These are phyloP conservation scores for Urosaurus nigricauda DNA, from an alignment of 2,797 vertebrate species.

Conservation along the genomic window DNA sequence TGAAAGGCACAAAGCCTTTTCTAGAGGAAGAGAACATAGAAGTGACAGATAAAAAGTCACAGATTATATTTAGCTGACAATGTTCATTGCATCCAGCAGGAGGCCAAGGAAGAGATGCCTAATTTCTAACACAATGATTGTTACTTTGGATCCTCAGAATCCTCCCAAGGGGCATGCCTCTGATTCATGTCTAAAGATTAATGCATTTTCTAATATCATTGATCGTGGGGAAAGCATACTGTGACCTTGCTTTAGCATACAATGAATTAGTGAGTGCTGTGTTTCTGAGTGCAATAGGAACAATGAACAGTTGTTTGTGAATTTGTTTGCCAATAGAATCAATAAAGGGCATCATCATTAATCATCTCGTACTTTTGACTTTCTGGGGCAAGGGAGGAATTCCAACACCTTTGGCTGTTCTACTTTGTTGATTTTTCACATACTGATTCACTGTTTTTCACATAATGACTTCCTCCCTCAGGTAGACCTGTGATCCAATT, in stretches of 20 bases:
- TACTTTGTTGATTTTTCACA: constrained; percentile 12
- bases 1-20: not conserved
- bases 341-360: constrained; percentile 49
- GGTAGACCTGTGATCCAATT: not conserved
- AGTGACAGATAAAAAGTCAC: constrained; percentile 6
- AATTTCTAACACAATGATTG: constrained; percentile 9
- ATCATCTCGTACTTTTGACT: constrained; percentile 48
- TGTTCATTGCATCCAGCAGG: not conserved
- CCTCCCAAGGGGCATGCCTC: constrained; percentile 13
- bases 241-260: constrained; percentile 47
- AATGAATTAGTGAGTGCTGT: constrained; percentile 47
- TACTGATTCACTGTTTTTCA: not conserved
- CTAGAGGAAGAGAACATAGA: not conserved
- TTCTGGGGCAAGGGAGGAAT: constrained; percentile 35
- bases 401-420: constrained; percentile 18
- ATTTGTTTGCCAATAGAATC: constrained; percentile 60
- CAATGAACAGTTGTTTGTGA: constrained; percentile 54
- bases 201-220: constrained; percentile 54
- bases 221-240: constrained; percentile 32
- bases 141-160: constrained; percentile 30
- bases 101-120: constrained; percentile 9
- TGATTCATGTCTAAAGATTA: constrained; percentile 44
- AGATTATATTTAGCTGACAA: constrained; percentile 19
- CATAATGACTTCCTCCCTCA: not conserved
- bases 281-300: constrained; percentile 20